Conservation (phyloP, 2,113 vertebrate genomes). For the Silurus meridionalis region DNA sequence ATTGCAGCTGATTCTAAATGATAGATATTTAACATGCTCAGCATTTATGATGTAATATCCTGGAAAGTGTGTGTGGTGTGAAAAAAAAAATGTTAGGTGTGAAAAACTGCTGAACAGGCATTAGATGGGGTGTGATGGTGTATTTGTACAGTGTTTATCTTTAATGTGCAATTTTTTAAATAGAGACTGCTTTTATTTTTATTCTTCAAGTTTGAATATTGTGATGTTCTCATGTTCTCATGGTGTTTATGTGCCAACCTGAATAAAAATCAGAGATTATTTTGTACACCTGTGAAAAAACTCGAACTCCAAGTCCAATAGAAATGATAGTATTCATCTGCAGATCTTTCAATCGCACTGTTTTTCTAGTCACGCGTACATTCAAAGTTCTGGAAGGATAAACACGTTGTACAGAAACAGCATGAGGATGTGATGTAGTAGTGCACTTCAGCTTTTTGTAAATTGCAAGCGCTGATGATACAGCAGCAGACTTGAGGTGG, state of each 20-base stretch:
- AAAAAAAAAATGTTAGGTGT: background rate
- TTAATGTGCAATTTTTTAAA: background rate
- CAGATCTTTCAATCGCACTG: too few relatives aligned
- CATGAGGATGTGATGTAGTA: too few relatives aligned
- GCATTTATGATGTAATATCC: background rate
- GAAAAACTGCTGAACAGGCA: background rate
- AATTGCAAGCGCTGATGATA: too few relatives aligned
- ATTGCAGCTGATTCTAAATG: background rate
- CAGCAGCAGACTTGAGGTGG: too few relatives aligned
- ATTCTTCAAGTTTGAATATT: background rate
- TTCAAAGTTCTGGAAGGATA: too few relatives aligned
- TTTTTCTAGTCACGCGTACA: too few relatives aligned
- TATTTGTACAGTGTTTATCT: background rate
- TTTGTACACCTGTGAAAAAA: too few relatives aligned
- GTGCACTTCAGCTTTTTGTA: too few relatives aligned
- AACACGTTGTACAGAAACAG: too few relatives aligned
- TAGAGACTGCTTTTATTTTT: background rate
- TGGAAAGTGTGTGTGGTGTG: background rate
- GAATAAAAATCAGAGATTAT: background rate
- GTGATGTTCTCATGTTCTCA: background rate
- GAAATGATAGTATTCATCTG: too few relatives aligned
- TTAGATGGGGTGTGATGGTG: background rate
- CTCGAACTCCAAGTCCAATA: too few relatives aligned
- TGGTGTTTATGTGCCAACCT: background rate
- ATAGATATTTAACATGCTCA: background rate